Conservation (phyloP, 2,797 vertebrate species). For the Neosalanx taihuensis region DNA sequence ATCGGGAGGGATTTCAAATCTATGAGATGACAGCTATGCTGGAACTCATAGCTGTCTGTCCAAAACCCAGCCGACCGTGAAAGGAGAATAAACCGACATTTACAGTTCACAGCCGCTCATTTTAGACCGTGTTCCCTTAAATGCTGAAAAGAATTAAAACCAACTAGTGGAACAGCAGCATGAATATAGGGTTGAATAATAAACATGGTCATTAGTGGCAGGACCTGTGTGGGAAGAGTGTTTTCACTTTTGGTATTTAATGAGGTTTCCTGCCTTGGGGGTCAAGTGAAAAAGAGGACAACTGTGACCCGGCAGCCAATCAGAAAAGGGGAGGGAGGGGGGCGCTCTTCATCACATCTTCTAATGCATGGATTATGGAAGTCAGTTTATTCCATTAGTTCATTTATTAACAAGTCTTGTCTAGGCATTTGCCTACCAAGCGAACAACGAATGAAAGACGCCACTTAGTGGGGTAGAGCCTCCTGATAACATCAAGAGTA, state of each 20-base stretch:
- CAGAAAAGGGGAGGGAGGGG: not conserved
- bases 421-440: too few relatives aligned
- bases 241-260: not conserved
- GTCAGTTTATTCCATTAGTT: not conserved
- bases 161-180: conserved; percentile 43
- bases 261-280: not conserved
- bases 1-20: conserved; percentile 70
- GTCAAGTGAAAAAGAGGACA: not conserved
- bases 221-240: not conserved
- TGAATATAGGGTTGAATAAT: conserved; percentile 38
- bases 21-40: conserved; percentile 68
- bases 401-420: not conserved
- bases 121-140: conserved; percentile 25
- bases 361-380: not conserved
- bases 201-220: conserved; percentile 24
- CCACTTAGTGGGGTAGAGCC: too few relatives aligned
- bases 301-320: not conserved
- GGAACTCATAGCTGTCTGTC: conserved; percentile 36
- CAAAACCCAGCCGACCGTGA: conserved; percentile 48
- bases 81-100: conserved; percentile 42
- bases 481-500: not conserved
- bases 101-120: conserved; percentile 43
- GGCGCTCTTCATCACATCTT: not conserved
- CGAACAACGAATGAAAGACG: not conserved
- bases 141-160: conserved; percentile 17